Percentiles rank a stretch among this genome's conserved stretches.
phyloP scores from a whole-genome alignment of 1,140 invertebrate genomes.

The Drosophila repleta region DNA sequence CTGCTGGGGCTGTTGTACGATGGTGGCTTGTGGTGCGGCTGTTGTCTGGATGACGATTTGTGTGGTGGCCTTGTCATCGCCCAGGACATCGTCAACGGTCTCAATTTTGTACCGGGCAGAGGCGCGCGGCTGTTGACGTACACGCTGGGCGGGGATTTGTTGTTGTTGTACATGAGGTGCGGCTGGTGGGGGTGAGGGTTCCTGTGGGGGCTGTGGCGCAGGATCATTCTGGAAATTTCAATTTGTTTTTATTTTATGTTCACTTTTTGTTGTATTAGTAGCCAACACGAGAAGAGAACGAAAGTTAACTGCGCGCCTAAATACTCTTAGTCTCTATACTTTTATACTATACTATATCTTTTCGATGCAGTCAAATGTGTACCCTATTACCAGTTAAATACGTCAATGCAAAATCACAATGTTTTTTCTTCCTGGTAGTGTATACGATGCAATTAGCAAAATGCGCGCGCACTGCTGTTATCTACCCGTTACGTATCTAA shows the following conservation, averaged over 20 bases:
- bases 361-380: too few relatives aligned
- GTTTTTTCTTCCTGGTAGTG: too few relatives aligned
- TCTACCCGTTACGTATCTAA: neutral
- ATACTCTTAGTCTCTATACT: too few relatives aligned
- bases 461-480: neutral
- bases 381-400: too few relatives aligned
- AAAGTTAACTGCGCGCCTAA: too few relatives aligned
- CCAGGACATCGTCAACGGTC: slow-evolving; percentile 78
- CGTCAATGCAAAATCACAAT: too few relatives aligned
- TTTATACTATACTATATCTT: too few relatives aligned
- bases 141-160: slow-evolving; percentile 65
- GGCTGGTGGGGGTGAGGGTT: slow-evolving; percentile 70
- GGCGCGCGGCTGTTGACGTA: slow-evolving; percentile 65
- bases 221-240: slow-evolving; percentile 72
- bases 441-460: neutral
- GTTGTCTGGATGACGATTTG: slow-evolving; percentile 82
- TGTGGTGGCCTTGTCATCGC: slow-evolving; percentile 74
- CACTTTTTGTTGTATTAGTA: neutral
- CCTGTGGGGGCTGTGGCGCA: slow-evolving; percentile 66
- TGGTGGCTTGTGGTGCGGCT: slow-evolving; percentile 67
- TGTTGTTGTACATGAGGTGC: slow-evolving; percentile 75
- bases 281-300: too few relatives aligned
- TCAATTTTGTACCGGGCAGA: slow-evolving; percentile 79
- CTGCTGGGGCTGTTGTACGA: slow-evolving; percentile 65
- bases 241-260: neutral